Conservation (phyloP, 2,113 vertebrate genomes). For the Embiotoca jacksoni region DNA sequence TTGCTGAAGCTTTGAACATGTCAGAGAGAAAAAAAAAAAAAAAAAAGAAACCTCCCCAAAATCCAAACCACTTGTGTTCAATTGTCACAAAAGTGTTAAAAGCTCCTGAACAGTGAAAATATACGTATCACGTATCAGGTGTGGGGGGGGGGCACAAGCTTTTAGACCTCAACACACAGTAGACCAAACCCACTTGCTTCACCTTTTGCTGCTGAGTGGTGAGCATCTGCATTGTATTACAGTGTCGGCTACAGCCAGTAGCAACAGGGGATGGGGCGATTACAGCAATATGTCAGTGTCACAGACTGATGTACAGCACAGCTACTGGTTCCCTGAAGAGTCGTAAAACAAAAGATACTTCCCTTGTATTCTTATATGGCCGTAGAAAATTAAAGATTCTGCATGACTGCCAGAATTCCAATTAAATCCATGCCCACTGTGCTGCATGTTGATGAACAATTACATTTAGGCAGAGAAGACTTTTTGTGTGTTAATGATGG, state of each 20-base stretch:
- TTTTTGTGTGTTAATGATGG: conserved; percentile 22
- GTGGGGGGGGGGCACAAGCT: conserved; percentile 17
- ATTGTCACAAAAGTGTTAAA: conserved; percentile 30
- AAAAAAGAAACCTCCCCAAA: not conserved
- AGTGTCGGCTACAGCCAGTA: not conserved
- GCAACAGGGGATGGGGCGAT: conserved; percentile 46
- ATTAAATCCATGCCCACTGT: conserved; percentile 37
- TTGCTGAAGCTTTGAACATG: conserved; percentile 8
- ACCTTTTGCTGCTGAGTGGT: conserved; percentile 13
- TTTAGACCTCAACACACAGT: not conserved
- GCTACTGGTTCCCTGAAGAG: conserved; percentile 17
- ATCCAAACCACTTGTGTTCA: conserved; percentile 32
- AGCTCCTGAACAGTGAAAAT: conserved; percentile 21
- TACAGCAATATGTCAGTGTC: conserved; percentile 60
- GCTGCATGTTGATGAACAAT: conserved; percentile 41
- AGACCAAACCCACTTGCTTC: not conserved
- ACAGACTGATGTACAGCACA: conserved; percentile 21
- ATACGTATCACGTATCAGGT: conserved; percentile 17
- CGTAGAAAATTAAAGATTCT: conserved; percentile 38
- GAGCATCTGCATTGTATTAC: conserved; percentile 40
- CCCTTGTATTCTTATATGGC: not conserved
- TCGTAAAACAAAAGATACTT: conserved; percentile 10
- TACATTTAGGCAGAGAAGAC: conserved; percentile 28
- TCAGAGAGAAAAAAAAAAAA: not conserved
- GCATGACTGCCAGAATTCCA: conserved; percentile 13